phyloP scores from a whole-genome alignment of 2,113 vertebrate genomes.

The Passerina amoena region DNA sequence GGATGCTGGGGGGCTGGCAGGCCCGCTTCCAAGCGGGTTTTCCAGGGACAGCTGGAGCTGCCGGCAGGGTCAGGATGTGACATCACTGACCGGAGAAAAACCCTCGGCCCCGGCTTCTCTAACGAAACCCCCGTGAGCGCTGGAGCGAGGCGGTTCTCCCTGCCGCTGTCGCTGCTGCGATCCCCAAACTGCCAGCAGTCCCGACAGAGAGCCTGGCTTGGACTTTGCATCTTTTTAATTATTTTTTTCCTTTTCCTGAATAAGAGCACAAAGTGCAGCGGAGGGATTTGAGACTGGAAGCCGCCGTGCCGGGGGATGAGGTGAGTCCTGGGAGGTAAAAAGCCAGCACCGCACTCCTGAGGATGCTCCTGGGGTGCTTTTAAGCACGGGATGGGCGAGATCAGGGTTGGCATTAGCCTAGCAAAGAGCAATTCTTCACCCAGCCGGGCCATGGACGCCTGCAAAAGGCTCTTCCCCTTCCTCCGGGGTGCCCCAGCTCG shows the following conservation, averaged over 20 bases:
- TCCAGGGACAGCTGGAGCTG: constrained; percentile 59
- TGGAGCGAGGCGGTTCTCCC: background rate
- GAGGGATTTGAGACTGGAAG: background rate
- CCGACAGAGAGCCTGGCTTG: background rate
- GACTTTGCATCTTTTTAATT: background rate
- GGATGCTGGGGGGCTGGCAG: background rate
- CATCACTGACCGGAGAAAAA: constrained; percentile 81
- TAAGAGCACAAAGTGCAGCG: background rate
- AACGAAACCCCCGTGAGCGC: background rate
- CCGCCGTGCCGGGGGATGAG: background rate
- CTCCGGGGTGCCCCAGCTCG: background rate
- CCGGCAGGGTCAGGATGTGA: constrained; percentile 90
- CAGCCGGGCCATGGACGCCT: background rate
- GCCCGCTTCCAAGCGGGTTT: background rate
- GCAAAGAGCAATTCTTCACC: background rate
- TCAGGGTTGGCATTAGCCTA: background rate
- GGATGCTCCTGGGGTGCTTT: background rate
- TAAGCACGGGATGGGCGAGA: background rate
- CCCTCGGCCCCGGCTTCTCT: background rate
- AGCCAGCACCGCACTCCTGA: background rate
- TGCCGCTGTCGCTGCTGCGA: background rate
- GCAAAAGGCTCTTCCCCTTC: background rate
- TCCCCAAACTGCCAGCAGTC: background rate
- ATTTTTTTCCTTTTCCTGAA: background rate
- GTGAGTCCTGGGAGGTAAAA: background rate